A percentile compares a stretch with the other conserved stretches of the same genome.
These are phyloP conservation scores for Monomorium pharaonis DNA, from an alignment of 1,140 invertebrate genomes.

Conservation along the genomic window DNA sequence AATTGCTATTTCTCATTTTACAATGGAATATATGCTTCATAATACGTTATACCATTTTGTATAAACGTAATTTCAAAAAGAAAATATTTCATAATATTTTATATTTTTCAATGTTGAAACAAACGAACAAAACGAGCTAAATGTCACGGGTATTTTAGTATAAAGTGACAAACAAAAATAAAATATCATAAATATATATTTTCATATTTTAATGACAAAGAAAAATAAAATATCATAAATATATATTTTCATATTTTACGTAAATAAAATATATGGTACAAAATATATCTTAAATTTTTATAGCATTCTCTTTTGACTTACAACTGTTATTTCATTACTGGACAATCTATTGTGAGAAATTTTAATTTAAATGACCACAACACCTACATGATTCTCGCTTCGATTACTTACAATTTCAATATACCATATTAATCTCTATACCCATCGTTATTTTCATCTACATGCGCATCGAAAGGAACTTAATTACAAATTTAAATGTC, in stretches of 20 bases:
- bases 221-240: neutral
- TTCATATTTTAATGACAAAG: neutral
- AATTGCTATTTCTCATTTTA: neutral
- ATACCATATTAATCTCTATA: no score
- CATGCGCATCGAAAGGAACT: no score
- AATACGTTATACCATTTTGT: neutral
- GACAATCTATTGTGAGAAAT: no score
- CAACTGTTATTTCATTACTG: neutral
- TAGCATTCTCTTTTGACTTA: neutral
- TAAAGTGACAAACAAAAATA: neutral
- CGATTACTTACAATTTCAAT: no score
- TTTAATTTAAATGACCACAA: no score
- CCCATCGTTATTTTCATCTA: no score
- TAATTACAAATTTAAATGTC: no score
- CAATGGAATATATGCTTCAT: neutral
- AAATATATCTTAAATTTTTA: neutral
- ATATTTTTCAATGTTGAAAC: neutral
- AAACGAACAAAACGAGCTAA: neutral
- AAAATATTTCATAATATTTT: neutral
- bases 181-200: neutral
- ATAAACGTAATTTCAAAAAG: neutral
- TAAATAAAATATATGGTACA: no score
- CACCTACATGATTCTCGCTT: no score
- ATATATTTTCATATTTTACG: neutral
- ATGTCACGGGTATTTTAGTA: constrained; percentile 1